phyloP scores from a whole-genome alignment of 2,888 invertebrate genomes.

The Lasioglossum leucozonium region DNA sequence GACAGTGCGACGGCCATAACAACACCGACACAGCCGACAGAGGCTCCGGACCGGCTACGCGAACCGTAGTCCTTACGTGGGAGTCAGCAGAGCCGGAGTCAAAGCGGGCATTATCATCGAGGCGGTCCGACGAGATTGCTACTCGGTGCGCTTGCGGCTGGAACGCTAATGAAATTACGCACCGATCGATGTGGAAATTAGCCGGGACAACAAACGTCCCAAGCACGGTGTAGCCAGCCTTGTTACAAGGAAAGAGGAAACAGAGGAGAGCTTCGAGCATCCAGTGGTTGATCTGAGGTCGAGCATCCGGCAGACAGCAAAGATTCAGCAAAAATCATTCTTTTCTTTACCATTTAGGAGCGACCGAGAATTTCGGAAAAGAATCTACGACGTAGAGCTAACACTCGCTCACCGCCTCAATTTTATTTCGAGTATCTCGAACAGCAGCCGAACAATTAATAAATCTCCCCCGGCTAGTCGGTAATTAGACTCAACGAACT shows the following conservation, averaged over 20 bases:
- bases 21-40: neutral
- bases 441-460: no score
- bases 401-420: neutral
- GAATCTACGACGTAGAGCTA: neutral
- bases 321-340: neutral
- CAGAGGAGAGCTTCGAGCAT: neutral
- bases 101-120: conserved; percentile 23
- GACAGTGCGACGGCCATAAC: conserved; percentile 2
- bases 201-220: neutral
- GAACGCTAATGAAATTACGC: conserved; percentile 14
- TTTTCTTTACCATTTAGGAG: no score
- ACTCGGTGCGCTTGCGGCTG: neutral
- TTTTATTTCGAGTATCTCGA: neutral
- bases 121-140: conserved; percentile 14
- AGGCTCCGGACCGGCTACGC: neutral
- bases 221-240: neutral
- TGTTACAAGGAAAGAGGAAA: neutral
- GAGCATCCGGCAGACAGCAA: no score
- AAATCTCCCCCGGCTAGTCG: no score
- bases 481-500: neutral
- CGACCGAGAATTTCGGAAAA: neutral
- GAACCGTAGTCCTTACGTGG: neutral
- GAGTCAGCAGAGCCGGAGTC: conserved; percentile 6
- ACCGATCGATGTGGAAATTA: neutral
- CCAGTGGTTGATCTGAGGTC: neutral